phyloP scores from a whole-genome alignment of 2,113 vertebrate species.

The Typhlomys cinereus region DNA sequence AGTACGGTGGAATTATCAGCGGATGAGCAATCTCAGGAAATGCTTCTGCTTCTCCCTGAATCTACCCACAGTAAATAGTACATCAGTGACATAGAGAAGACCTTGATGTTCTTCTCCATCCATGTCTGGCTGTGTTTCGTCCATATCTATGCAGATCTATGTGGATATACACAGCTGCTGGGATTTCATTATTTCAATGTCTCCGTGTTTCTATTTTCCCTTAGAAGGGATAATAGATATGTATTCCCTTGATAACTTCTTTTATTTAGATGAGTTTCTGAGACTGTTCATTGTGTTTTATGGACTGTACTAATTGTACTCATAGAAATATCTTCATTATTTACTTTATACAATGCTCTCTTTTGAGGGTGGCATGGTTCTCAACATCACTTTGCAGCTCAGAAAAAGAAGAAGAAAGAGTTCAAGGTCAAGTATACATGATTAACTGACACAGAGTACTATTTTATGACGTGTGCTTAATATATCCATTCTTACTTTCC shows the following conservation, averaged over 20 bases:
- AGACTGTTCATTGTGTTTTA: background rate
- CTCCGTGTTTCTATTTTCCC: background rate
- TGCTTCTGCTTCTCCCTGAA: no score
- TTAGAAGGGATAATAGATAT: background rate
- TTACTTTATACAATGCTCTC: background rate
- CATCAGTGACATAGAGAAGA: no score
- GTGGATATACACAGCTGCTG: no score
- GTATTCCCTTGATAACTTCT: background rate
- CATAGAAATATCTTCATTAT: background rate
- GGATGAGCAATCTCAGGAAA: no score
- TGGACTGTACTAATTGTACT: background rate
- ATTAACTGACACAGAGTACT: background rate
- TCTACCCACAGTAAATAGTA: no score
- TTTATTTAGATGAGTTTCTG: background rate
- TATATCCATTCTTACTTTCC: background rate
- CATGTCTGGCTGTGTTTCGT: no score
- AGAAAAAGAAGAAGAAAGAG: background rate
- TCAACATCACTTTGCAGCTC: background rate
- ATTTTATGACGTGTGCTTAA: background rate
- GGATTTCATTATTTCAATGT: no score
- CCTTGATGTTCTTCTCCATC: no score
- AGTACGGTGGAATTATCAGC: no score
- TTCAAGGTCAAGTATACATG: background rate
- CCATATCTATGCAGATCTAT: no score
- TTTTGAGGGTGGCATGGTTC: background rate